phyloP scores from a whole-genome alignment of 2,797 vertebrate species.

The Muscicapa striata region DNA sequence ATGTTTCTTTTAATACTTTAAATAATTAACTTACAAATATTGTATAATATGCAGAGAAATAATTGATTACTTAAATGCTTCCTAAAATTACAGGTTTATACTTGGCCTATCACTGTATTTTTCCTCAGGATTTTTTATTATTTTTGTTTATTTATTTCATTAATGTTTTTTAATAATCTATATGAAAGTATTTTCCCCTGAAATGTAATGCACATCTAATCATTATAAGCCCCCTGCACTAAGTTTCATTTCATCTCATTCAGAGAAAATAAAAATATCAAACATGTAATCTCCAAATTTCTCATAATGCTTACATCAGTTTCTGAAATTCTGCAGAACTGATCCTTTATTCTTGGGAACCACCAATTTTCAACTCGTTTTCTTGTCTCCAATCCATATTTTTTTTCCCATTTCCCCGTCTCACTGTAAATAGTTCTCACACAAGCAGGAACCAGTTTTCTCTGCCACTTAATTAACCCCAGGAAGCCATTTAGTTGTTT shows the following conservation, averaged over 20 bases:
- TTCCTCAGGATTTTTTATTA: not conserved
- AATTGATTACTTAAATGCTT: not conserved
- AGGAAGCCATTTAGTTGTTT: slow-evolving; percentile 16
- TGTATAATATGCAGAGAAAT: not conserved
- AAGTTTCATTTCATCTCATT: not conserved
- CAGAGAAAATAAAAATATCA: not conserved
- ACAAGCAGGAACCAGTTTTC: slow-evolving; percentile 5
- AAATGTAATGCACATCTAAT: not conserved
- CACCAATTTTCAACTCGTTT: slow-evolving; percentile 89
- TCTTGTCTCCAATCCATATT: slow-evolving; percentile 85
- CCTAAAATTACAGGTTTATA: not conserved
- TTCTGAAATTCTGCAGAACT: slow-evolving; percentile 73
- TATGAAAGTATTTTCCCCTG: not conserved
- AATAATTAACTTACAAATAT: not conserved
- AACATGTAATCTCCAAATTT: not conserved
- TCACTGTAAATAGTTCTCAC: slow-evolving; percentile 86
- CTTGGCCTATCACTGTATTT: not conserved
- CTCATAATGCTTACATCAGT: slow-evolving; percentile 77
- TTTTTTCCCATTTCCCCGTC: slow-evolving; percentile 88
- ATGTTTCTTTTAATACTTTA: not conserved
- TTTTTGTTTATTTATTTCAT: not conserved
- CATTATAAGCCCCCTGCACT: not conserved
- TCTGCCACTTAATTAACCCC: slow-evolving; percentile 27
- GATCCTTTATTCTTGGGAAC: slow-evolving; percentile 84
- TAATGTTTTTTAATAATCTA: not conserved